Percentiles rank a stretch among this genome's conserved stretches.
These are phyloP conservation scores for Melitaea cinxia DNA, from an alignment of 1,140 invertebrate genomes.

Conservation along the genomic window DNA sequence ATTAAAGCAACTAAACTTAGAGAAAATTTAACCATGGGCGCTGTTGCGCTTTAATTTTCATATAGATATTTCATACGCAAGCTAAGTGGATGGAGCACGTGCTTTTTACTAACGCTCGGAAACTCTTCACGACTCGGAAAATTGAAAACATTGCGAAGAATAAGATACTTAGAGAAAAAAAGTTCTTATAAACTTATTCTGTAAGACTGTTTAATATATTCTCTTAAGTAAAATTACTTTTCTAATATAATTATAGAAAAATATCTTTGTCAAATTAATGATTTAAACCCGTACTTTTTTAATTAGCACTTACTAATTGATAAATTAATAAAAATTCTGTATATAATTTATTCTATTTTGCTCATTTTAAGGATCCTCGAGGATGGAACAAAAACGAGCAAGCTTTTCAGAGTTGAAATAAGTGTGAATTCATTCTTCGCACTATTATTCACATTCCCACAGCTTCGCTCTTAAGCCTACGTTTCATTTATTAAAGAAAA, in stretches of 20 bases:
- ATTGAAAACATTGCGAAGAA: not conserved
- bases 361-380: too few species aligned
- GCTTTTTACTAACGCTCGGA: not conserved
- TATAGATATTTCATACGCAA: conserved; percentile 42
- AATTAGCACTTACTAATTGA: too few species aligned
- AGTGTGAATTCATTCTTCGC: conserved; percentile 18
- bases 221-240: too few species aligned
- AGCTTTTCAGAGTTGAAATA: conserved; percentile 2
- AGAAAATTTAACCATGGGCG: conserved; percentile 46
- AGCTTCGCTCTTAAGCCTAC: conserved; percentile 25
- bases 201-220: too few species aligned
- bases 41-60: conserved; percentile 42
- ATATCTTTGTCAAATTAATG: too few species aligned
- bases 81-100: conserved; percentile 13
- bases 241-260: too few species aligned
- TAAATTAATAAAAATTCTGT: too few species aligned
- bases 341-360: too few species aligned
- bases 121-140: not conserved
- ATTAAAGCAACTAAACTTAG: conserved; percentile 53
- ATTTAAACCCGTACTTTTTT: too few species aligned
- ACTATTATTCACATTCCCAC: conserved; percentile 31
- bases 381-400: not conserved
- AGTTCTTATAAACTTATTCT: too few species aligned
- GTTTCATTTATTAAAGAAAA: conserved; percentile 31
- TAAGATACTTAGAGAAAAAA: not conserved